Conservation (phyloP, 2,888 invertebrate genomes). For the Synanthedon vespiformis region DNA sequence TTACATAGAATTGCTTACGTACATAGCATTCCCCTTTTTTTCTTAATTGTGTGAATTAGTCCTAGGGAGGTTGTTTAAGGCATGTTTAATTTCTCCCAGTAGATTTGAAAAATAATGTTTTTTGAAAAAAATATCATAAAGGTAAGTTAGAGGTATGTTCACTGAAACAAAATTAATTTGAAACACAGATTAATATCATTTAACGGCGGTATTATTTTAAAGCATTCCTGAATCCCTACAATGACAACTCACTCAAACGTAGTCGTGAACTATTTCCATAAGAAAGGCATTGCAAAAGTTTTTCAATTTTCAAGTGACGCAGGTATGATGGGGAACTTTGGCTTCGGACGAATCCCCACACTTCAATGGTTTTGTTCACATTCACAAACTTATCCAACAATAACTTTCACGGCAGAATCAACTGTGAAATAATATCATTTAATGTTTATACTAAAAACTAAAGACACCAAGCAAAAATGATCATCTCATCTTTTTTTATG, state of each 20-base stretch:
- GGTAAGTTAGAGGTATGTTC: too few species aligned
- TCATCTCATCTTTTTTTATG: too few species aligned
- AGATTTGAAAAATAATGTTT: too few species aligned
- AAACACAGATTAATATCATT: too few species aligned
- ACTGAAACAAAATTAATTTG: too few species aligned
- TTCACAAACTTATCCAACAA: constrained; percentile 3
- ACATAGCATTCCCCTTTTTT: too few species aligned
- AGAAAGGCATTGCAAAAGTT: constrained; percentile 67
- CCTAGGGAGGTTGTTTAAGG: too few species aligned
- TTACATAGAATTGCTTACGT: too few species aligned
- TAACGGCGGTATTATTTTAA: not conserved
- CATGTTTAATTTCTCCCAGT: too few species aligned
- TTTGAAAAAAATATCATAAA: too few species aligned
- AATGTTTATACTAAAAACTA: not conserved
- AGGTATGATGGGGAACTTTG: constrained; percentile 65
- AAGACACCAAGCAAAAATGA: not conserved
- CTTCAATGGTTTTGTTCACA: constrained; percentile 5
- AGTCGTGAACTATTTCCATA: constrained; percentile 67
- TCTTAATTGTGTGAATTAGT: too few species aligned
- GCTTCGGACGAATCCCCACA: constrained; percentile 38
- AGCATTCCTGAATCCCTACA: constrained; percentile 54
- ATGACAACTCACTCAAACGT: constrained; percentile 66
- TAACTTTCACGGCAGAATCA: not conserved
- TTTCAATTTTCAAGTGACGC: constrained; percentile 70
- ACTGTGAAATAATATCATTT: not conserved